Evolutionary conservation across 1,140 invertebrate species (phyloP).

Genomic region (Microplitis demolitor): DNA sequence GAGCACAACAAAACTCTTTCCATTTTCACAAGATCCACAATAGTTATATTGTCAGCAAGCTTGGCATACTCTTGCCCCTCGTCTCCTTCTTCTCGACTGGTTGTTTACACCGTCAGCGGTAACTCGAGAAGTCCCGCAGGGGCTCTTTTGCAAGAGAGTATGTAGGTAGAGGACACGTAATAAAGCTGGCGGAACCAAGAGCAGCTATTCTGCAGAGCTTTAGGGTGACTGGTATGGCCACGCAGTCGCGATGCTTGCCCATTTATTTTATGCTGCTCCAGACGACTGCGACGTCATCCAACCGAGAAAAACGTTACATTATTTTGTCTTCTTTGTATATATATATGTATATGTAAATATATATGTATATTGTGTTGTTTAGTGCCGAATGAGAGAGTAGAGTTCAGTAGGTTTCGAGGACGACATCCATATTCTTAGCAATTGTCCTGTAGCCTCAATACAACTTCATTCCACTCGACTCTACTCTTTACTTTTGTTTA

Average conservation of each 20-base stretch:
- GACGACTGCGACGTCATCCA: neutral
- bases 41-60: conserved; percentile 23
- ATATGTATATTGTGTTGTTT: neutral
- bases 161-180: conserved; percentile 12
- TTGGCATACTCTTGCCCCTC: conserved; percentile 4
- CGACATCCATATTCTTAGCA: conserved; percentile 5
- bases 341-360: neutral
- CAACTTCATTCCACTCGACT: no score
- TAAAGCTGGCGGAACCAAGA: conserved; percentile 28
- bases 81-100: neutral
- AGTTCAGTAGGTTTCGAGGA: conserved; percentile 36
- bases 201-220: conserved; percentile 23
- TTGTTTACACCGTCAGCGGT: conserved; percentile 31
- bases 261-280: conserved; percentile 13
- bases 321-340: no score
- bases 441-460: no score
- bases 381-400: conserved; percentile 3
- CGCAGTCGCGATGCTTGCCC: neutral
- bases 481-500: no score
- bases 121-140: conserved; percentile 31
- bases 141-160: neutral
- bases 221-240: conserved; percentile 5
- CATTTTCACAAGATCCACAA: conserved; percentile 10
- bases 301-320: neutral
- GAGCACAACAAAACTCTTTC: neutral